These are phyloP conservation scores for Mya arenaria DNA, from an alignment of 1,140 invertebrate species.

Conservation along the genomic window DNA sequence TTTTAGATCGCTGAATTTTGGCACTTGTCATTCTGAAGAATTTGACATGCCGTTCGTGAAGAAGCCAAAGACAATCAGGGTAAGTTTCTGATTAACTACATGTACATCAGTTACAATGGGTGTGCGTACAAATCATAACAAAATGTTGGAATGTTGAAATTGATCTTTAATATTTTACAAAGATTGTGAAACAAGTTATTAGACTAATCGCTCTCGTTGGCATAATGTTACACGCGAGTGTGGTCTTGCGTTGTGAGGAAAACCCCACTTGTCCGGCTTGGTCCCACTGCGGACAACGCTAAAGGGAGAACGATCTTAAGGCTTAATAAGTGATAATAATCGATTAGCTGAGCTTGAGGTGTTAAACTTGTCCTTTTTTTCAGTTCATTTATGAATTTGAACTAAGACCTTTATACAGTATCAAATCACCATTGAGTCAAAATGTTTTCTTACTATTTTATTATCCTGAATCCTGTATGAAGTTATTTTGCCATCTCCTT, in stretches of 20 bases:
- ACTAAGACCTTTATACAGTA: no score
- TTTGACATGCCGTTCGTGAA: slow-evolving; percentile 58
- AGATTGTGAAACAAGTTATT: neutral
- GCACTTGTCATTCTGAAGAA: slow-evolving; percentile 56
- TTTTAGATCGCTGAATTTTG: slow-evolving; percentile 62
- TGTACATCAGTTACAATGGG: neutral
- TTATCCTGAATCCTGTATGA: no score
- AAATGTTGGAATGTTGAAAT: neutral
- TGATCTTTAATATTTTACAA: neutral
- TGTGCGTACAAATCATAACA: neutral
- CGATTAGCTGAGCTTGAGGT: no score
- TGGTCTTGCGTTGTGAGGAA: neutral
- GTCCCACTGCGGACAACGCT: no score
- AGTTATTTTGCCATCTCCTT: neutral
- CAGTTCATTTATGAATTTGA: no score
- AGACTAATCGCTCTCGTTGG: neutral
- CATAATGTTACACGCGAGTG: neutral
- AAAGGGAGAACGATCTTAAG: no score
- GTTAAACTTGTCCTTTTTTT: no score
- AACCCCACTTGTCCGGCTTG: no score
- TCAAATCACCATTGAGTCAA: no score
- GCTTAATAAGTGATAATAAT: no score
- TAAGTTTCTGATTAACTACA: no score
- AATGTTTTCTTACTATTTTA: no score
- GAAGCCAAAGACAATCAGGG: slow-evolving; percentile 60